phyloP scores from a whole-genome alignment of 2,113 vertebrate genomes.

The Apteryx owenii region DNA sequence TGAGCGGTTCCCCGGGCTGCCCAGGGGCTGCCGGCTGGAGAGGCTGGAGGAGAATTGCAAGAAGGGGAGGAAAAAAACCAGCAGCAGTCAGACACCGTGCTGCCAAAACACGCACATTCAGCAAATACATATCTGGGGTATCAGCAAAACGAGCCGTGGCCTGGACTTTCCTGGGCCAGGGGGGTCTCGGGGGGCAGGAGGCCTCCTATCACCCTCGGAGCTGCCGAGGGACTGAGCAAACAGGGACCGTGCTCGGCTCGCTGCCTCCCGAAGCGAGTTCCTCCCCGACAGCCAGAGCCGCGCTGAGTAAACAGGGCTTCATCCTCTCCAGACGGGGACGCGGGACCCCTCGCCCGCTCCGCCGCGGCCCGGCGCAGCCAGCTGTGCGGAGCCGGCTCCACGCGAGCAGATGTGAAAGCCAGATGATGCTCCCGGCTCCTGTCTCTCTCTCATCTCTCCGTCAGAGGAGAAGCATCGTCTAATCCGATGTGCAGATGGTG shows the following conservation, averaged over 20 bases:
- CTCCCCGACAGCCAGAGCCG: background rate
- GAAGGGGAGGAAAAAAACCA: background rate
- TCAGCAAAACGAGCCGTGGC: background rate
- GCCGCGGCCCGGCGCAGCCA: accelerated
- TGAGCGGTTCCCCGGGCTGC: background rate
- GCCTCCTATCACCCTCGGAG: constrained; percentile 10
- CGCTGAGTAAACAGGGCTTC: background rate
- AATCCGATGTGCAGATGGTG: background rate
- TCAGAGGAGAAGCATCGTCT: background rate
- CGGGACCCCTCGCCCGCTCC: background rate
- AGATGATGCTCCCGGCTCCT: background rate
- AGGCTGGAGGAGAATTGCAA: background rate
- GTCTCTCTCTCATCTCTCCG: background rate
- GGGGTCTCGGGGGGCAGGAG: background rate
- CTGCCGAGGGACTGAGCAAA: background rate
- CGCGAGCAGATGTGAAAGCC: background rate
- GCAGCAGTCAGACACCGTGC: background rate
- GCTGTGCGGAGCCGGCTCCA: background rate
- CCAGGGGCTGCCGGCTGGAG: background rate
- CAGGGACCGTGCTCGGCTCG: too few relatives aligned
- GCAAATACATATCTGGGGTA: background rate
- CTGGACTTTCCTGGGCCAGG: background rate
- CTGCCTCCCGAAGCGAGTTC: background rate
- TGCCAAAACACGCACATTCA: constrained; percentile 35
- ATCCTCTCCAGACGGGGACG: background rate